phyloP scores from a whole-genome alignment of 2,113 vertebrate genomes.

The Perccottus glenii region DNA sequence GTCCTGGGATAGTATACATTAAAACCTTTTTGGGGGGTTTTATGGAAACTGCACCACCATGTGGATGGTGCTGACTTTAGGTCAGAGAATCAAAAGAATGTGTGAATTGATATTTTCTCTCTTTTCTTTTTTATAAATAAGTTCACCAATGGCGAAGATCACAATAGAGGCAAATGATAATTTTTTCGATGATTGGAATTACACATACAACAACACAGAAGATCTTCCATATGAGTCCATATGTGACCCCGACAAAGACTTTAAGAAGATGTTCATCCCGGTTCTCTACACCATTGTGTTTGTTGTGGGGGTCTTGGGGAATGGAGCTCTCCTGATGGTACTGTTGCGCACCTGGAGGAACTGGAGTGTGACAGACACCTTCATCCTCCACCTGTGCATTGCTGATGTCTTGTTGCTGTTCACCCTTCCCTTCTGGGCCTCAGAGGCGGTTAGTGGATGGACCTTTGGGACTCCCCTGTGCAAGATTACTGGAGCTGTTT shows the following conservation, averaged over 20 bases:
- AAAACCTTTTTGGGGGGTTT: too few species aligned
- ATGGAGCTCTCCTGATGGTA: constrained; percentile 78
- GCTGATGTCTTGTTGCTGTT: constrained; percentile 83
- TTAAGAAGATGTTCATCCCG: constrained; percentile 79
- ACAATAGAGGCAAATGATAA: too few species aligned
- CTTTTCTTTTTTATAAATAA: too few species aligned
- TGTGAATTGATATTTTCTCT: too few species aligned
- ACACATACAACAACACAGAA: too few species aligned
- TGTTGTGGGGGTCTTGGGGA: constrained; percentile 83
- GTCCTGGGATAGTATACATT: too few species aligned
- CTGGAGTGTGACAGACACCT: constrained; percentile 85
- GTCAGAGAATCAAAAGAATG: too few species aligned
- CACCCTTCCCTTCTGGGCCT: constrained; percentile 85
- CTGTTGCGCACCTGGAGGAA: constrained; percentile 69
- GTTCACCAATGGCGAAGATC: too few species aligned
- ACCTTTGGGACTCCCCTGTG: constrained; percentile 79
- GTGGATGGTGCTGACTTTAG: too few species aligned
- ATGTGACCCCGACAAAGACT: constrained; percentile 61
- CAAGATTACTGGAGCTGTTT: constrained; percentile 81
- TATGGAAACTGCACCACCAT: too few species aligned
- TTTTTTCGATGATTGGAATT: too few species aligned
- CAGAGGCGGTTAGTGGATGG: constrained; percentile 76
- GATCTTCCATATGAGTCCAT: constrained; percentile 13
- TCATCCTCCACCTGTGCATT: constrained; percentile 85
- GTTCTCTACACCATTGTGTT: constrained; percentile 80